Conservation (phyloP, 2,797 vertebrate genomes). For the Dallia pectoralis region DNA sequence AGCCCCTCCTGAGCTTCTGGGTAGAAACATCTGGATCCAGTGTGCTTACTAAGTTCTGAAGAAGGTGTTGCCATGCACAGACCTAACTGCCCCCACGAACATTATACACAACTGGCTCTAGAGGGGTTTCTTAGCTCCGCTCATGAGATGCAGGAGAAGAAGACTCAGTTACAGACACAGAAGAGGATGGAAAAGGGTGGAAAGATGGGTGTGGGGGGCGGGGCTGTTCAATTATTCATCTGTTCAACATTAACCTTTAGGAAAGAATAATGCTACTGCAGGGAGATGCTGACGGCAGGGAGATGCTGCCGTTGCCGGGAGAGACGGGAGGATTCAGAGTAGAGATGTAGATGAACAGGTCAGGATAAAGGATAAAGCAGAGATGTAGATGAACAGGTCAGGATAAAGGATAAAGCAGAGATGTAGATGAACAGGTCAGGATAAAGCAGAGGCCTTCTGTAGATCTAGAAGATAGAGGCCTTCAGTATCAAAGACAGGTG, state of each 20-base stretch:
- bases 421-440: not conserved
- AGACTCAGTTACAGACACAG: not conserved
- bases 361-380: too few species aligned
- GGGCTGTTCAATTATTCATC: constrained; percentile 24
- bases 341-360: not conserved
- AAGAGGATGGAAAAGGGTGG: not conserved
- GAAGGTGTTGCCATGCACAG: not conserved
- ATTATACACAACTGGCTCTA: not conserved
- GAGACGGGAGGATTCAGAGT: not conserved
- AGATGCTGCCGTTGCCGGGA: not conserved
- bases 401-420: too few species aligned
- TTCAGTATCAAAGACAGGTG: not conserved
- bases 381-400: not conserved
- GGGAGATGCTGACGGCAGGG: not conserved
- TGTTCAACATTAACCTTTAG: constrained; percentile 15
- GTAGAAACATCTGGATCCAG: not conserved
- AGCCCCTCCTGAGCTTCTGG: not conserved
- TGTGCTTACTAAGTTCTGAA: not conserved
- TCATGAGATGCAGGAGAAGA: constrained; percentile 15
- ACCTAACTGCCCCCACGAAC: not conserved
- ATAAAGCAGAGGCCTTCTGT: too few species aligned
- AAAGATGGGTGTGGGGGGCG: not conserved
- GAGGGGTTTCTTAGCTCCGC: not conserved
- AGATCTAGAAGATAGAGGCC: not conserved
- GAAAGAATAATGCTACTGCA: constrained; percentile 20